These are phyloP conservation scores for Hiodon alosoides DNA, from an alignment of 2,113 vertebrate genomes.

Conservation along the genomic window DNA sequence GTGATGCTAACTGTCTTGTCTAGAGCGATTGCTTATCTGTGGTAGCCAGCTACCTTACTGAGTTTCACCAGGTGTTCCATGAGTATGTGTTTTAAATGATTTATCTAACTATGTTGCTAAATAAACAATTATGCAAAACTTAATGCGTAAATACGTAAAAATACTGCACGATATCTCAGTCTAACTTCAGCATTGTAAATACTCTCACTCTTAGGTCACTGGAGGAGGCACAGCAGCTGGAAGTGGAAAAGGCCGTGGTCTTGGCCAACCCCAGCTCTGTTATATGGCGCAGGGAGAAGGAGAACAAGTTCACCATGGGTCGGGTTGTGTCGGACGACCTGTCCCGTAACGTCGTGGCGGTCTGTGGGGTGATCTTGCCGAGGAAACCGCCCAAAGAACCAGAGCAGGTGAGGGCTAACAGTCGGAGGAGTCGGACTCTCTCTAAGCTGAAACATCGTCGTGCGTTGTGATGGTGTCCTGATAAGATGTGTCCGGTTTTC, in stretches of 20 bases:
- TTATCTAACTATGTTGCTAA: too few species aligned
- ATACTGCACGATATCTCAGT: not conserved
- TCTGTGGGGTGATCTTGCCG: slow-evolving; percentile 85
- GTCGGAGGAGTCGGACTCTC: too few species aligned
- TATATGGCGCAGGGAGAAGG: slow-evolving; percentile 73
- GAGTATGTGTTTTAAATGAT: too few species aligned
- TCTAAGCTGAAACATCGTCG: too few species aligned
- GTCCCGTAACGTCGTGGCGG: slow-evolving; percentile 72
- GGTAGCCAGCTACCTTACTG: too few species aligned
- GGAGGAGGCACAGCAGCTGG: slow-evolving; percentile 78
- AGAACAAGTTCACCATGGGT: slow-evolving; percentile 62
- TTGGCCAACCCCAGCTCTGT: slow-evolving; percentile 74
- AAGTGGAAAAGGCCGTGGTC: slow-evolving; percentile 78
- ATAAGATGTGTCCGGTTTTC: not conserved
- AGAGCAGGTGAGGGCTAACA: slow-evolving; percentile 59
- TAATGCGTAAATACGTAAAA: too few species aligned
- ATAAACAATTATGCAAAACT: too few species aligned
- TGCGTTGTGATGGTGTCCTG: not conserved
- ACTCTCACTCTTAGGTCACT: slow-evolving; percentile 59
- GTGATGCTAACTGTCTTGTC: too few species aligned
- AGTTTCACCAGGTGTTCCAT: too few species aligned
- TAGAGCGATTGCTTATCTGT: too few species aligned
- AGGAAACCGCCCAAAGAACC: slow-evolving; percentile 42
- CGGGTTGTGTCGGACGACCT: slow-evolving; percentile 78
- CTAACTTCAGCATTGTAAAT: too few species aligned